Evolutionary conservation across 2,888 invertebrate genomes (phyloP).

Genomic region (Dicyrtoma fusca): DNA sequence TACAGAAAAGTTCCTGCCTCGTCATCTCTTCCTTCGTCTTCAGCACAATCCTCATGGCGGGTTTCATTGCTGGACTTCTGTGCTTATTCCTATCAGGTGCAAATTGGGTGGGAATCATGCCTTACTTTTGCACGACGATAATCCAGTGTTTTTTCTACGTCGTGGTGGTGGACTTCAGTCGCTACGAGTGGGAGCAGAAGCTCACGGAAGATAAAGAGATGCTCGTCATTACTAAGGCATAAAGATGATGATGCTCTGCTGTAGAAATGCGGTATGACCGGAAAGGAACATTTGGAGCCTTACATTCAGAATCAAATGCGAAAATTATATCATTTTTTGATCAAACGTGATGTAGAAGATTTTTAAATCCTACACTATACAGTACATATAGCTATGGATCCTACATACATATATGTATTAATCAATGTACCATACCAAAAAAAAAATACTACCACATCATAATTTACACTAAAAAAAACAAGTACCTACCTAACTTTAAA

Average conservation of each 20-base stretch:
- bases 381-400: no score
- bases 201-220: slow-evolving; percentile 46
- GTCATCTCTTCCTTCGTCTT: slow-evolving; percentile 45
- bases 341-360: no score
- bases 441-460: no score
- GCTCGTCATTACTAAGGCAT: slow-evolving; percentile 48
- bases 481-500: no score
- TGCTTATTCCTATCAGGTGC: slow-evolving; percentile 46
- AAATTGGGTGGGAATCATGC: slow-evolving; percentile 43
- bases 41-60: slow-evolving; percentile 48
- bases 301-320: no score
- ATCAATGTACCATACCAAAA: no score
- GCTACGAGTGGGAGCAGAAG: slow-evolving; percentile 43
- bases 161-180: slow-evolving; percentile 46
- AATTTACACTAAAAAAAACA: no score
- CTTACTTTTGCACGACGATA: slow-evolving; percentile 41
- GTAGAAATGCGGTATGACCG: no score
- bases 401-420: no score
- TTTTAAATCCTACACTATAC: no score
- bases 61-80: slow-evolving; percentile 44
- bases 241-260: slow-evolving; percentile 4
- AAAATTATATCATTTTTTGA: no score
- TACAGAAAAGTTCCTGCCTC: slow-evolving; percentile 43
- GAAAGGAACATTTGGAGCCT: no score
- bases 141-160: slow-evolving; percentile 48